Percentiles rank a stretch among this genome's conserved stretches.
Evolutionary conservation across 2,797 vertebrate species (phyloP).

Genomic region (Pteronotus mesoamericanus): DNA sequence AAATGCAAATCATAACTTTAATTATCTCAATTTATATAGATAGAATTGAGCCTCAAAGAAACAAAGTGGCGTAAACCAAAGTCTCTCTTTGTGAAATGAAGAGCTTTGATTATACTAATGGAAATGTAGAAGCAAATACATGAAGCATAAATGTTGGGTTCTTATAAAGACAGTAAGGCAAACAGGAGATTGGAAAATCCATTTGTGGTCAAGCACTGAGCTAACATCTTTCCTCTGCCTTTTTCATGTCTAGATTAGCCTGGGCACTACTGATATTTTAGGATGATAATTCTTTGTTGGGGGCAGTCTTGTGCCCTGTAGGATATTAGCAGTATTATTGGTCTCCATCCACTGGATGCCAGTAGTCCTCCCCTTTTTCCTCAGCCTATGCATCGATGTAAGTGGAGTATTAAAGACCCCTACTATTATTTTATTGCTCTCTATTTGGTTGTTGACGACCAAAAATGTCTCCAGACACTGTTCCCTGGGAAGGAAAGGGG

Average conservation of each 20-base stretch:
- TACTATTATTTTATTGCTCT: background rate
- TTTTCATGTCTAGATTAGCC: background rate
- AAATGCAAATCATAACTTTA: background rate
- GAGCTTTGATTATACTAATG: background rate
- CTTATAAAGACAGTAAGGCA: background rate
- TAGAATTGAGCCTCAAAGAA: background rate
- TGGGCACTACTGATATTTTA: background rate
- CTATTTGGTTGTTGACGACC: background rate
- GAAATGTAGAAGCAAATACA: background rate
- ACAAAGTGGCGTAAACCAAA: background rate
- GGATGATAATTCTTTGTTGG: background rate
- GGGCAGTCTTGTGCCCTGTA: background rate
- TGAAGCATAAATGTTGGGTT: background rate
- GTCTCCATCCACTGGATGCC: background rate
- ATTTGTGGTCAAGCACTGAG: background rate
- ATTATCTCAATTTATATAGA: slow-evolving; percentile 5
- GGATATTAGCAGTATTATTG: background rate
- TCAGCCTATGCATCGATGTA: background rate
- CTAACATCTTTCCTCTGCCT: background rate
- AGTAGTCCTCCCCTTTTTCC: background rate
- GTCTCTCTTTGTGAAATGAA: background rate
- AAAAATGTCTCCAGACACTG: background rate
- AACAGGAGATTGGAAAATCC: background rate
- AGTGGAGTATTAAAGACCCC: background rate
- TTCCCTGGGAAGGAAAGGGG: background rate